A percentile compares a stretch with the other conserved stretches of the same genome.
Conservation (phyloP, 2,113 vertebrate genomes). For the Rhinoptilus africanus region DNA sequence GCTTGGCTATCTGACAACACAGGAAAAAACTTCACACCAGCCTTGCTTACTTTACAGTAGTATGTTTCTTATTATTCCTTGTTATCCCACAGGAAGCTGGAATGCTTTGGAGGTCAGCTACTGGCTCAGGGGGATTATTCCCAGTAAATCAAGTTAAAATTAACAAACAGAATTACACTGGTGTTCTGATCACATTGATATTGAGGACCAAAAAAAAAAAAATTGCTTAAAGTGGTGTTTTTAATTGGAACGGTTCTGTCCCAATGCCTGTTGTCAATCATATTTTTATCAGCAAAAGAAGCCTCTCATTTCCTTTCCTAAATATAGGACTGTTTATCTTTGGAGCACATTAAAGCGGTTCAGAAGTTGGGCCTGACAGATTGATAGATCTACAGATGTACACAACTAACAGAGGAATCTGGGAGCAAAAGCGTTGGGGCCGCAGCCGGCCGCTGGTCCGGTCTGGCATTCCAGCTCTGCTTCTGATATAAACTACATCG, state of each 20-base stretch:
- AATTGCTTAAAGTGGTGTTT: slow-evolving; percentile 31
- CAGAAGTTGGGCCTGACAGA: background rate
- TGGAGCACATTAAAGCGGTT: slow-evolving; percentile 26
- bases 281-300: slow-evolving; percentile 39
- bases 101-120: slow-evolving; percentile 48
- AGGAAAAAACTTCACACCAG: slow-evolving; percentile 28
- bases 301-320: slow-evolving; percentile 33
- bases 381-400: background rate
- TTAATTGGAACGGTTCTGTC: slow-evolving; percentile 50
- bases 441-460: background rate
- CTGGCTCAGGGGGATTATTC: slow-evolving; percentile 32
- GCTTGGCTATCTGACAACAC: slow-evolving; percentile 46
- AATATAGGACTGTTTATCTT: slow-evolving; percentile 23
- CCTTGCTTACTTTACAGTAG: slow-evolving; percentile 53
- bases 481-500: slow-evolving; percentile 7
- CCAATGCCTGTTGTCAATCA: slow-evolving; percentile 15
- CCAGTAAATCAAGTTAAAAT: slow-evolving; percentile 64
- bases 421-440: background rate
- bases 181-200: slow-evolving; percentile 42
- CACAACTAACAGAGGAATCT: background rate
- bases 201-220: background rate
- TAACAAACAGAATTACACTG: slow-evolving; percentile 49
- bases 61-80: slow-evolving; percentile 65
- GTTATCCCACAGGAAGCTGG: slow-evolving; percentile 53
- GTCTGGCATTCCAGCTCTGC: background rate